A percentile compares a stretch with the other conserved stretches of the same genome.
phyloP scores from a whole-genome alignment of 2,888 invertebrate species.

The Meloe dianella region DNA sequence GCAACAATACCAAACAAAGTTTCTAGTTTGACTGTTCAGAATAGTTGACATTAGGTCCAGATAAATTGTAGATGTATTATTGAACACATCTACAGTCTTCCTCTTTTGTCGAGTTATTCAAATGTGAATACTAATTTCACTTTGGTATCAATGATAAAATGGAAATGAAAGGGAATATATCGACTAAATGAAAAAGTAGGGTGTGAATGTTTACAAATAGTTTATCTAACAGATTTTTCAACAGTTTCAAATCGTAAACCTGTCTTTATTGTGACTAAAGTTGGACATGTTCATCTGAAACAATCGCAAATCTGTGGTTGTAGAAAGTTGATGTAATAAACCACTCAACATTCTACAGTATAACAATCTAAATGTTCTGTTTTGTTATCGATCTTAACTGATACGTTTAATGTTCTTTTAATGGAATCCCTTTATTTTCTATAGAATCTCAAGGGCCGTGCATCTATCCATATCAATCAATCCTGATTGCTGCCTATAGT shows the following conservation, averaged over 20 bases:
- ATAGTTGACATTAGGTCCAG: not conserved
- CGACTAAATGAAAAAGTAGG: not conserved
- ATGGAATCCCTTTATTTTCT: not conserved
- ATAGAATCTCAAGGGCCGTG: not conserved
- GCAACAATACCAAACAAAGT: not conserved
- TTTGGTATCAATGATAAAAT: not conserved
- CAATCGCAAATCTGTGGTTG: constrained; percentile 30
- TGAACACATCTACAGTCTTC: too few species aligned
- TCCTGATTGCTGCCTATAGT: not conserved
- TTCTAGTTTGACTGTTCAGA: not conserved
- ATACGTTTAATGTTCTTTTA: not conserved
- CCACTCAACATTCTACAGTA: constrained; percentile 37
- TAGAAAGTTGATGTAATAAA: constrained; percentile 37
- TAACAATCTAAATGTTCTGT: not conserved
- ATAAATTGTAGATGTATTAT: too few species aligned
- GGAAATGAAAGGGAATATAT: too few species aligned
- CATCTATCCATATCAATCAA: not conserved
- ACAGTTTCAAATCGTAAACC: constrained; percentile 14
- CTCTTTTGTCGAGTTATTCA: not conserved
- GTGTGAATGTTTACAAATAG: not conserved
- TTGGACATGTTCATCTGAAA: constrained; percentile 24
- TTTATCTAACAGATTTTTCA: constrained; percentile 12
- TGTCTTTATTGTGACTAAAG: not conserved
- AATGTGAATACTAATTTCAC: not conserved
- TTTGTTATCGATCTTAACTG: constrained; percentile 6